Conservation (phyloP, 2,797 vertebrate species). For the Clarias laeviceps region DNA sequence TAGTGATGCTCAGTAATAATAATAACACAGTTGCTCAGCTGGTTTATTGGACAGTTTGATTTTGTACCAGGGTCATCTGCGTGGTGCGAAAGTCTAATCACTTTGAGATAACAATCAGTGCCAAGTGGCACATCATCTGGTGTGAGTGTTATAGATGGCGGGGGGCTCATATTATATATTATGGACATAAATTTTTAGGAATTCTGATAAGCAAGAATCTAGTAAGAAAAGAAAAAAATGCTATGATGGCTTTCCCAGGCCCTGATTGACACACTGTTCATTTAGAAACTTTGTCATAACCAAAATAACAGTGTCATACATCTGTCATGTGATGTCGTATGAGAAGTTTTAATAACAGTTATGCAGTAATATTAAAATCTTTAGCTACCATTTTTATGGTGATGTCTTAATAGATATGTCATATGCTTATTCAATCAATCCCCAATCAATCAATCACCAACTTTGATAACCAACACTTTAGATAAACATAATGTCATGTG, state of each 20-base stretch:
- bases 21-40: slow-evolving; percentile 11
- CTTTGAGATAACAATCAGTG: slow-evolving; percentile 68
- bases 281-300: not conserved
- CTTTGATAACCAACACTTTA: not conserved
- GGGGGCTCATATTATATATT: not conserved
- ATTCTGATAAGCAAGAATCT: not conserved
- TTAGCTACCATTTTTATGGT: not conserved
- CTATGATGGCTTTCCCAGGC: not conserved
- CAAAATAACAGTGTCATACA: not conserved
- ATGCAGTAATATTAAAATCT: not conserved
- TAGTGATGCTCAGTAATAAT: slow-evolving; percentile 19
- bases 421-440: not conserved
- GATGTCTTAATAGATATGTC: not conserved
- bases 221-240: not conserved
- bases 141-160: slow-evolving; percentile 27
- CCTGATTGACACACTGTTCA: not conserved
- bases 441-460: not conserved
- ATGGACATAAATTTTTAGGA: slow-evolving; percentile 2
- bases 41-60: slow-evolving; percentile 64
- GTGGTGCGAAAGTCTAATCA: slow-evolving; percentile 64
- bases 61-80: slow-evolving; percentile 58
- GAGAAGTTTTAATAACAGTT: not conserved
- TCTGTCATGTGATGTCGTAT: not conserved
- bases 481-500: not conserved
- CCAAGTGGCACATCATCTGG: slow-evolving; percentile 60